Percentiles rank a stretch among this genome's conserved stretches.
phyloP scores from a whole-genome alignment of 2,113 vertebrate species.

The Phylloscopus whistleri region DNA sequence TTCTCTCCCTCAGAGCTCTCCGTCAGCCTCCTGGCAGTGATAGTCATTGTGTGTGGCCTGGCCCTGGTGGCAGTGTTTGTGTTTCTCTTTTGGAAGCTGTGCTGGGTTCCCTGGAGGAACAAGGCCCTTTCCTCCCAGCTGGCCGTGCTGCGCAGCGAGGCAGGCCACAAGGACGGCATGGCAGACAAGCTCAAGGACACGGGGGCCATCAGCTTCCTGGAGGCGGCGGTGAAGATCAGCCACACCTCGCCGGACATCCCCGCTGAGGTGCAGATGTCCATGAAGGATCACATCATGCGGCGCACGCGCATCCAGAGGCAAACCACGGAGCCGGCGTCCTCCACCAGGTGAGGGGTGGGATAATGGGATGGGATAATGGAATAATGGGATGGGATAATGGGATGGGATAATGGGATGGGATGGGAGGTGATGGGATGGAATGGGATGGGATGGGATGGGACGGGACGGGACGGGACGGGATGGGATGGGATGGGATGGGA shows the following conservation, averaged over 20 bases:
- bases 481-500: neutral
- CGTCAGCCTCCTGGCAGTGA: constrained; percentile 86
- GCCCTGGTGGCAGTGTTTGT: constrained; percentile 88
- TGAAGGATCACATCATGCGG: constrained; percentile 87
- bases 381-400: neutral
- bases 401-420: too few species aligned
- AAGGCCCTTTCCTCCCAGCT: constrained; percentile 77
- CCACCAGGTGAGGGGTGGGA: constrained; percentile 78
- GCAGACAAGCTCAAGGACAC: constrained; percentile 90
- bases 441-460: neutral
- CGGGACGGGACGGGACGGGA: too few species aligned
- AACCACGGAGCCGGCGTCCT: constrained; percentile 88
- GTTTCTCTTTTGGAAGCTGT: constrained; percentile 93
- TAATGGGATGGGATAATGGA: neutral
- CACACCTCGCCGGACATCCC: constrained; percentile 94
- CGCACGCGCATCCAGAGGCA: constrained; percentile 88
- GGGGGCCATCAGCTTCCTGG: constrained; percentile 83
- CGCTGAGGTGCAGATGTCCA: constrained; percentile 92
- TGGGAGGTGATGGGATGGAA: neutral
- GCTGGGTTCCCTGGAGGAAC: constrained; percentile 84
- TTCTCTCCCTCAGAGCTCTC: constrained; percentile 82
- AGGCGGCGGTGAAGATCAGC: constrained; percentile 95
- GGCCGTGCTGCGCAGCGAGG: constrained; percentile 49
- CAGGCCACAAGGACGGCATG: constrained; percentile 77
- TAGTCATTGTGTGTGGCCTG: constrained; percentile 88